Percentiles rank a stretch among this genome's conserved stretches.
phyloP scores from a whole-genome alignment of 2,888 invertebrate species.

The Melikaiella ostensackeni region DNA sequence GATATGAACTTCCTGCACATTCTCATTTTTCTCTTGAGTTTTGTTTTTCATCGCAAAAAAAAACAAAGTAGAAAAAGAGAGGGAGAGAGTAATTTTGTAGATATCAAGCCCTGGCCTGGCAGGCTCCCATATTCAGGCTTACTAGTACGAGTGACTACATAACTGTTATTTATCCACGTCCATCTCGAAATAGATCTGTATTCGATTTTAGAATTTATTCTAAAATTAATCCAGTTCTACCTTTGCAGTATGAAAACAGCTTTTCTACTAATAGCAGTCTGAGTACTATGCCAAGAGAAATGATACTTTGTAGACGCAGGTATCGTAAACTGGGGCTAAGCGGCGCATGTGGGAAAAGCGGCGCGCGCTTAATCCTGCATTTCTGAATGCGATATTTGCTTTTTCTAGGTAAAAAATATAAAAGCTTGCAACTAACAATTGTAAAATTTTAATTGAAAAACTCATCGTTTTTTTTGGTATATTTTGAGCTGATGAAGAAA shows the following conservation, averaged over 20 bases:
- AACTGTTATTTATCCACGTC: conserved; percentile 5
- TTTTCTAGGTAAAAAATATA: too few species aligned
- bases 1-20: too few species aligned
- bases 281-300: conserved; percentile 3
- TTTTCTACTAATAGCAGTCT: conserved; percentile 18
- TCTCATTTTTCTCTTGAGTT: too few species aligned
- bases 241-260: conserved; percentile 15
- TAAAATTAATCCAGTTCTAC: conserved; percentile 23
- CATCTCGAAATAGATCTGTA: conserved; percentile 18
- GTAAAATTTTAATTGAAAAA: too few species aligned
- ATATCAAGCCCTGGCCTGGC: conserved; percentile 19
- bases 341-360: too few species aligned
- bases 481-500: background rate
- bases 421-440: too few species aligned
- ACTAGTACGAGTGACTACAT: background rate
- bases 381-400: too few species aligned
- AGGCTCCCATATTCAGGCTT: conserved; percentile 29
- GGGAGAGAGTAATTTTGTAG: background rate
- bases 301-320: background rate
- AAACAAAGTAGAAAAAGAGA: background rate
- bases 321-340: too few species aligned
- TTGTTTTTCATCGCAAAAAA: background rate
- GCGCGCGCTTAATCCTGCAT: too few species aligned
- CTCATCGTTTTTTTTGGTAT: background rate
- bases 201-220: conserved; percentile 12